phyloP scores from a whole-genome alignment of 1,140 invertebrate genomes.

The Branchinecta lindahli region DNA sequence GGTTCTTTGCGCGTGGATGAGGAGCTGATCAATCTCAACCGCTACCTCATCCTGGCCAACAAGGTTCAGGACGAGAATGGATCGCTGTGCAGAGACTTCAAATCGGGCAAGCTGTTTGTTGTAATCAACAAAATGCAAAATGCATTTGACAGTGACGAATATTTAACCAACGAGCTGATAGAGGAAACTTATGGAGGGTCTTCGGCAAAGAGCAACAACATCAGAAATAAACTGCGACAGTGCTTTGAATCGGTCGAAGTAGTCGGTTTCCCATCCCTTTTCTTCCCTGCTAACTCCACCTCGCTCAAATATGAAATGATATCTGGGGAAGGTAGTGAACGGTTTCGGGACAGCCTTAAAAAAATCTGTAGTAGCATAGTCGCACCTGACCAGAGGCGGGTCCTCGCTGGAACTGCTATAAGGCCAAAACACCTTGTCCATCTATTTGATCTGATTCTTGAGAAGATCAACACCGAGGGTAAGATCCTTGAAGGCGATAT shows the following conservation, averaged over 20 bases:
- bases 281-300: neutral
- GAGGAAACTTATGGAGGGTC: too few species aligned
- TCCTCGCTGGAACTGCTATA: constrained; percentile 1
- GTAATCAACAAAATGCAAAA: too few species aligned
- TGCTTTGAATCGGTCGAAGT: neutral
- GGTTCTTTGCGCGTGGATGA: neutral
- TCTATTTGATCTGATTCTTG: neutral
- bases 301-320: neutral
- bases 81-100: neutral
- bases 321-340: neutral
- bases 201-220: neutral
- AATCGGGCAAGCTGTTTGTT: neutral
- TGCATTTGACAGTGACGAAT: neutral
- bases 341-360: neutral
- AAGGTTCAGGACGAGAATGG: constrained; percentile 1
- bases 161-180: neutral
- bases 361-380: neutral
- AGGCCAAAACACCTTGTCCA: neutral
- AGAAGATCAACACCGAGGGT: neutral
- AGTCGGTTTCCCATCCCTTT: neutral
- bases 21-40: neutral
- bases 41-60: neutral
- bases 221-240: neutral
- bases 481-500: neutral
- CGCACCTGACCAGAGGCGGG: neutral